These are phyloP conservation scores for Muntiacus reevesi DNA, from an alignment of 2,113 vertebrate species.

Conservation along the genomic window DNA sequence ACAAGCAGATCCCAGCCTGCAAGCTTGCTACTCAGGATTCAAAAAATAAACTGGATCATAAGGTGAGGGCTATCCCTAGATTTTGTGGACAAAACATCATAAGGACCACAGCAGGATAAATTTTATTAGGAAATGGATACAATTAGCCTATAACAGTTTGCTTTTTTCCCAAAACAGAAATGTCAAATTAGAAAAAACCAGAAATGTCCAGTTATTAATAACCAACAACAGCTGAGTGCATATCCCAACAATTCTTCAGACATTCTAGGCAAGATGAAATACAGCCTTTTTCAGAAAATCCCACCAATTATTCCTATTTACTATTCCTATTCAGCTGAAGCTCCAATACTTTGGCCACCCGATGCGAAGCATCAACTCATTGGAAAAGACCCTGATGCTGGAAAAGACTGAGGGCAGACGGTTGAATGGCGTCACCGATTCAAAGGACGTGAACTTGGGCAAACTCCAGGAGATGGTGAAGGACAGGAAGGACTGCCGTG, in stretches of 20 bases:
- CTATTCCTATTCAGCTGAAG: neutral
- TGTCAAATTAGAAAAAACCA: neutral
- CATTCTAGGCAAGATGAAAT: neutral
- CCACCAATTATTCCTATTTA: neutral
- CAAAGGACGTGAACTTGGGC: neutral
- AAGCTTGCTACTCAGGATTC: neutral
- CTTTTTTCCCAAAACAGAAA: conserved; percentile 30
- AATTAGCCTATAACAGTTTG: neutral
- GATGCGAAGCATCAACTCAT: neutral
- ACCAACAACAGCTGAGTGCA: neutral
- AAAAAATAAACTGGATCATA: neutral
- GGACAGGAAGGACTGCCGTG: neutral
- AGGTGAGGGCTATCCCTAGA: neutral
- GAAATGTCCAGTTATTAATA: conserved; percentile 16
- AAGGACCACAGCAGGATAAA: neutral
- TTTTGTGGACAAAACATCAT: neutral
- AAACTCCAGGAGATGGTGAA: neutral
- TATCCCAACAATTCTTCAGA: neutral
- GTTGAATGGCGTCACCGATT: neutral
- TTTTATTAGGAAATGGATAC: neutral
- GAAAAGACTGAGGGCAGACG: neutral
- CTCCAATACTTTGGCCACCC: neutral
- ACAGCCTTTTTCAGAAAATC: neutral
- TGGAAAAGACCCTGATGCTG: neutral
- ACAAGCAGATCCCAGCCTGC: neutral